Conservation (phyloP, 2,888 invertebrate genomes). For the Electrophaes corylata region DNA sequence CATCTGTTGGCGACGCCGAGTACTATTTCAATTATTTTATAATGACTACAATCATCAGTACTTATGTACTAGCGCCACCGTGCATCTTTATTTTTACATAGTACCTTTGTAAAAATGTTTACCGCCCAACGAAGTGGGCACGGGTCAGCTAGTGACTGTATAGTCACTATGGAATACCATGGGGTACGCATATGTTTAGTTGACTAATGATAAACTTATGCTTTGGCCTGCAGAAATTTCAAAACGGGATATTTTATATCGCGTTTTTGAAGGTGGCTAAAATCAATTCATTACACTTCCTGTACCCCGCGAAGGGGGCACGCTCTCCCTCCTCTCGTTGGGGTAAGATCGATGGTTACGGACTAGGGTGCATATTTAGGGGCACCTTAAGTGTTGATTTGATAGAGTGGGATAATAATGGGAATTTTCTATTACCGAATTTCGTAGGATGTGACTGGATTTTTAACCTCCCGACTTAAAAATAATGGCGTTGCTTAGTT, state of each 20-base stretch:
- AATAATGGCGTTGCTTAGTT: too few relatives aligned
- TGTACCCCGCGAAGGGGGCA: background rate
- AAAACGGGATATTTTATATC: background rate
- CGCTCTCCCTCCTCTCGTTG: conserved; percentile 10
- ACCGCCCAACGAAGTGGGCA: too few relatives aligned
- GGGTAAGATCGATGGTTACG: conserved; percentile 41
- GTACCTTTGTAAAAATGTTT: too few relatives aligned
- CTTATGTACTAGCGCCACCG: too few relatives aligned
- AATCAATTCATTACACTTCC: background rate
- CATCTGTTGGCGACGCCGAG: too few relatives aligned
- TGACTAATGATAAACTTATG: background rate
- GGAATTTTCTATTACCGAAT: conserved; percentile 22
- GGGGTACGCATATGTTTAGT: too few relatives aligned
- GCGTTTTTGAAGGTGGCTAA: background rate
- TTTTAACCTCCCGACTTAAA: too few relatives aligned
- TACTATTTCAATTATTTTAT: too few relatives aligned
- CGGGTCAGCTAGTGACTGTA: too few relatives aligned
- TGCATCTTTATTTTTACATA: too few relatives aligned
- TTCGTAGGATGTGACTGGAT: conserved; percentile 11
- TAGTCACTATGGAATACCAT: too few relatives aligned
- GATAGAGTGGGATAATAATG: conserved; percentile 46
- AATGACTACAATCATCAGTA: too few relatives aligned
- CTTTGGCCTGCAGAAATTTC: background rate
- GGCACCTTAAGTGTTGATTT: conserved; percentile 49
- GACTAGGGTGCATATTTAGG: conserved; percentile 53